Conservation (phyloP, 2,888 invertebrate genomes). For the Polydrusus cervinus region DNA sequence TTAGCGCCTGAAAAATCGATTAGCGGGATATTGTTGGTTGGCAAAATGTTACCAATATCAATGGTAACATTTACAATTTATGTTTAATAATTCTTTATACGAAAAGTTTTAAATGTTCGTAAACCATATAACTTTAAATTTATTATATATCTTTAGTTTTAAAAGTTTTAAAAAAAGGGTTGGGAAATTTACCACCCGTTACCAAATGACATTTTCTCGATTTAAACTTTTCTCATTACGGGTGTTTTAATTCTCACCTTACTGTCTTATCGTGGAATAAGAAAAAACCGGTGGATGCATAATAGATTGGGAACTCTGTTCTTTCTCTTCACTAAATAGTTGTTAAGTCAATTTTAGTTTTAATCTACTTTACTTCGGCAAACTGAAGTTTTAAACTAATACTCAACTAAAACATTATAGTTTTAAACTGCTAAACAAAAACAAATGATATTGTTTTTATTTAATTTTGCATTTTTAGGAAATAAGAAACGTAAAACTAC, state of each 20-base stretch:
- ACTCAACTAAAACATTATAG: not conserved
- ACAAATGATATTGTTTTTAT: not conserved
- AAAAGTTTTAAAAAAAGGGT: not conserved
- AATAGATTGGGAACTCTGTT: constrained; percentile 8
- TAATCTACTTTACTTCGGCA: not conserved
- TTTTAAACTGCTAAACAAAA: not conserved
- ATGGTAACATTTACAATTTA: too few relatives aligned
- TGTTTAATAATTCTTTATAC: too few relatives aligned
- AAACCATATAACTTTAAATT: too few relatives aligned
- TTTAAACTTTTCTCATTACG: constrained; percentile 12
- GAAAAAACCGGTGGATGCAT: constrained; percentile 4
- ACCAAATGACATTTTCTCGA: not conserved
- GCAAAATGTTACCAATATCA: too few relatives aligned
- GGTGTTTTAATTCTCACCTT: constrained; percentile 12
- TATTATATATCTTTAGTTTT: not conserved
- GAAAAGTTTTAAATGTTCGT: too few relatives aligned
- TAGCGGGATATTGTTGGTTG: too few relatives aligned
- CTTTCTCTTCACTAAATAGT: not conserved
- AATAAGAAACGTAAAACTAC: constrained; percentile 30
- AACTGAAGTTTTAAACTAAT: too few relatives aligned
- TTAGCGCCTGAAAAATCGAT: too few relatives aligned
- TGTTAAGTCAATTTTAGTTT: constrained; percentile 4
- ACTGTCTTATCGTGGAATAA: not conserved
- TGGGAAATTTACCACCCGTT: not conserved
- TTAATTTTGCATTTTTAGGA: constrained; percentile 18